Percentiles rank a stretch among this genome's conserved stretches.
Evolutionary conservation across 2,113 vertebrate species (phyloP).

Genomic region (Penelope pileata): DNA sequence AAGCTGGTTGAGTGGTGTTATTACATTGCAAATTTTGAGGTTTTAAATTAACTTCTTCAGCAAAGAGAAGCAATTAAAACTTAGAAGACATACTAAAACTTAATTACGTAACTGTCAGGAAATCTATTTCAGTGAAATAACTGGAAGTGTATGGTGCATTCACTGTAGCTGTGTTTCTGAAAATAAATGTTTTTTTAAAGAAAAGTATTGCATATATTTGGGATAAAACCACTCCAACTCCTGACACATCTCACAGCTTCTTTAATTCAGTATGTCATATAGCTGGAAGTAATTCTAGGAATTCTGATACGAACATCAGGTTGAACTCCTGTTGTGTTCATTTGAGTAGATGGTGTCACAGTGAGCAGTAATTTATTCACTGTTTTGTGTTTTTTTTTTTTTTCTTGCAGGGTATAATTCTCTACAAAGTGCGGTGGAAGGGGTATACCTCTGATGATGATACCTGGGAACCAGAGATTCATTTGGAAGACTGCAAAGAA

Average conservation of each 20-base stretch:
- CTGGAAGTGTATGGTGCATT: neutral
- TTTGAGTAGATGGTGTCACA: neutral
- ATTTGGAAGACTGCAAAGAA: conserved; percentile 94
- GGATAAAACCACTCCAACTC: neutral
- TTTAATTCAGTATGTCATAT: neutral
- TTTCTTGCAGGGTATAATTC: conserved; percentile 83
- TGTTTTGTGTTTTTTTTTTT: neutral
- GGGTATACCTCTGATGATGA: conserved; percentile 95
- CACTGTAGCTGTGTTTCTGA: neutral
- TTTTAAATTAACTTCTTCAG: neutral
- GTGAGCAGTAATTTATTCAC: neutral
- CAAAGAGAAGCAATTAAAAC: neutral
- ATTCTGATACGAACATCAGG: neutral
- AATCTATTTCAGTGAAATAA: neutral
- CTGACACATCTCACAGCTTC: neutral
- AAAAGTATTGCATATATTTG: neutral
- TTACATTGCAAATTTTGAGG: neutral
- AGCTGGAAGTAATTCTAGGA: neutral
- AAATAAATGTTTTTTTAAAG: neutral
- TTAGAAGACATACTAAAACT: neutral
- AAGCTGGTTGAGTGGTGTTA: neutral
- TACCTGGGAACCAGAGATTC: conserved; percentile 95
- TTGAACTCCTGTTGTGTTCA: neutral
- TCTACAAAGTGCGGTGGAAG: conserved; percentile 97
- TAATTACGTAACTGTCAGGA: neutral